A percentile compares a stretch with the other conserved stretches of the same genome.
Conservation (phyloP, 1,140 invertebrate genomes). For the Acromyrmex charruanus region DNA sequence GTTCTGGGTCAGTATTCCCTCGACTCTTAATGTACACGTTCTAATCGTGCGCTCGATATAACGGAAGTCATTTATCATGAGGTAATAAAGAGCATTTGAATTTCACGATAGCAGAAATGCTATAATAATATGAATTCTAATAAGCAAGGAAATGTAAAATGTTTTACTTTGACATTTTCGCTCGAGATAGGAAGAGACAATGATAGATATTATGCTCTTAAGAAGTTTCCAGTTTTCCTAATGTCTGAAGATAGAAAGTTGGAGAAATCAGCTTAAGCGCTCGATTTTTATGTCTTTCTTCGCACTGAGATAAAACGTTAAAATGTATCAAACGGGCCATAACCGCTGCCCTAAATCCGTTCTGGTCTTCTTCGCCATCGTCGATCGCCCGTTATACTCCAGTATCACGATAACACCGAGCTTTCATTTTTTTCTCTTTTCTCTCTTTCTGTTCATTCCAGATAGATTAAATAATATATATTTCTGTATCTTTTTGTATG, state of each 20-base stretch:
- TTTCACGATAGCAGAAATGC: not conserved
- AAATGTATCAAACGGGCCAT: conserved; percentile 28
- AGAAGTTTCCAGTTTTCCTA: not conserved
- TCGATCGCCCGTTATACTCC: conserved; percentile 21
- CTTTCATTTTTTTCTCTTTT: not conserved
- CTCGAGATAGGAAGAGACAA: not conserved
- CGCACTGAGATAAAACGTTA: conserved; percentile 28
- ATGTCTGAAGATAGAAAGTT: conserved; percentile 37
- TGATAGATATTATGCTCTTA: conserved; percentile 37
- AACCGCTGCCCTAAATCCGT: conserved; percentile 24
- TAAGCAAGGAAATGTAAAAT: conserved; percentile 12
- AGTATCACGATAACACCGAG: not conserved
- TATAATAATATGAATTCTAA: not conserved
- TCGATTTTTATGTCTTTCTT: conserved; percentile 38
- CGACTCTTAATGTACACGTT: not conserved
- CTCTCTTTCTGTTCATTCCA: not conserved
- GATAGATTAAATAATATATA: conserved; percentile 8
- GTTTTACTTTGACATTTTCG: conserved; percentile 5
- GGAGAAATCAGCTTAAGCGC: conserved; percentile 35
- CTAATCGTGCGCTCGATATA: not conserved
- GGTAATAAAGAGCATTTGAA: not conserved
- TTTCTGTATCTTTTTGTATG: not conserved
- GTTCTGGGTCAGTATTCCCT: not conserved
- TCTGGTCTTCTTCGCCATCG: conserved; percentile 26
- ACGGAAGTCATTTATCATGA: not conserved